These are phyloP conservation scores for Hedya salicella DNA, from an alignment of 2,888 invertebrate genomes.

Conservation along the genomic window DNA sequence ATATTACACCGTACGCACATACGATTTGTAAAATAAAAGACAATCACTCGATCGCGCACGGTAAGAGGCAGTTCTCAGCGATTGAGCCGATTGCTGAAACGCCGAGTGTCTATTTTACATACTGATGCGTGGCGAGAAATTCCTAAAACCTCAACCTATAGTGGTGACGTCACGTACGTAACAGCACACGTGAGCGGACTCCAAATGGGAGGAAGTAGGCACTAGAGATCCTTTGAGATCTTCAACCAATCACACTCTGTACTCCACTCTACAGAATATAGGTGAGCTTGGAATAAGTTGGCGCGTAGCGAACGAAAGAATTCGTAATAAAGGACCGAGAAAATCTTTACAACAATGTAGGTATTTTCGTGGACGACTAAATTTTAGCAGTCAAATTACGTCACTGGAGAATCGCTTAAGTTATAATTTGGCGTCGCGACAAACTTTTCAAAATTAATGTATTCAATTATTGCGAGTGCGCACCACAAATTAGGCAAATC, in stretches of 20 bases:
- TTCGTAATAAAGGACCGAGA: constrained; percentile 15
- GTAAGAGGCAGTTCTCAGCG: constrained; percentile 39
- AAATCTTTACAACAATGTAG: constrained; percentile 52
- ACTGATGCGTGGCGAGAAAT: constrained; percentile 54
- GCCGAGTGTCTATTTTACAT: constrained; percentile 59
- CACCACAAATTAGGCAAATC: constrained; percentile 66
- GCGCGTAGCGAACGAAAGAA: constrained; percentile 17
- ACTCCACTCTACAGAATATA: constrained; percentile 48
- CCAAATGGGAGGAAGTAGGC: constrained; percentile 52
- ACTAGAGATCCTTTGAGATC: constrained; percentile 58
- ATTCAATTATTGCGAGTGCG: constrained; percentile 62
- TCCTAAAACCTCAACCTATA: constrained; percentile 49
- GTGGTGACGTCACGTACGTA: constrained; percentile 65
- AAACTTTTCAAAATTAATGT: constrained; percentile 69
- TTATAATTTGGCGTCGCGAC: constrained; percentile 56
- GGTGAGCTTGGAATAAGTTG: constrained; percentile 18
- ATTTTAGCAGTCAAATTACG: constrained; percentile 59
- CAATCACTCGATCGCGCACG: constrained; percentile 50
- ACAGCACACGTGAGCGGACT: constrained; percentile 66
- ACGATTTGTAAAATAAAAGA: constrained; percentile 45
- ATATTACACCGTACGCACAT: constrained; percentile 8
- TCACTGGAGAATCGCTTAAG: constrained; percentile 48
- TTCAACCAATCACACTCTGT: constrained; percentile 56
- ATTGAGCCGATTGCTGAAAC: constrained; percentile 43
- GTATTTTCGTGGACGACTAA: constrained; percentile 53